Conservation (phyloP, 2,797 vertebrate genomes). For the Girardinus metallicus region DNA sequence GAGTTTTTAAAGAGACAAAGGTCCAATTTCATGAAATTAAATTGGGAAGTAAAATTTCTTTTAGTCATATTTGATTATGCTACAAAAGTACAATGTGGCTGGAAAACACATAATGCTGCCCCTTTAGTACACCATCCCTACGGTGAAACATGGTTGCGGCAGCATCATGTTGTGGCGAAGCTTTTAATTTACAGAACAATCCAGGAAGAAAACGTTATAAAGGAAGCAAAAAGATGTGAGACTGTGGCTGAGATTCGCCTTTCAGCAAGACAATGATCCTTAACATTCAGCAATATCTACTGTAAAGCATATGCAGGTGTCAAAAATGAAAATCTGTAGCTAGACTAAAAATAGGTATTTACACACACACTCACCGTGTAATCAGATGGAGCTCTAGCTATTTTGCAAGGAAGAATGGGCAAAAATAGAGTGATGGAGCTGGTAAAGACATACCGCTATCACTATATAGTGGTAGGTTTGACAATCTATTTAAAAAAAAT, state of each 20-base stretch:
- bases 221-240: background rate
- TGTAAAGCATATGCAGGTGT: background rate
- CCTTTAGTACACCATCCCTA: background rate
- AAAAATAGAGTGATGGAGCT: background rate
- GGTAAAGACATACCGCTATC: background rate
- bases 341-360: background rate
- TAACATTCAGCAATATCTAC: background rate
- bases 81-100: no score
- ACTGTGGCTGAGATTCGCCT: background rate
- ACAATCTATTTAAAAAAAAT: conserved; percentile 19
- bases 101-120: no score
- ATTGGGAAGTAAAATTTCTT: no score
- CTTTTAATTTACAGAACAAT: background rate
- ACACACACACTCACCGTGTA: background rate
- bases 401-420: background rate
- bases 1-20: no score
- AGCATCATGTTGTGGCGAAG: background rate
- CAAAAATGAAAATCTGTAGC: background rate
- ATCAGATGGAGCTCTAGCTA: no score
- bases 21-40: no score
- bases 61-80: no score
- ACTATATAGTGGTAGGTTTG: no score
- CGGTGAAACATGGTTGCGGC: background rate
- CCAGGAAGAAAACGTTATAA: background rate
- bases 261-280: background rate